Evolutionary conservation across 2,797 vertebrate genomes (phyloP), one percentile per base, ranked within the genome.

Genomic region (Phalloptychus januarius): DNA sequence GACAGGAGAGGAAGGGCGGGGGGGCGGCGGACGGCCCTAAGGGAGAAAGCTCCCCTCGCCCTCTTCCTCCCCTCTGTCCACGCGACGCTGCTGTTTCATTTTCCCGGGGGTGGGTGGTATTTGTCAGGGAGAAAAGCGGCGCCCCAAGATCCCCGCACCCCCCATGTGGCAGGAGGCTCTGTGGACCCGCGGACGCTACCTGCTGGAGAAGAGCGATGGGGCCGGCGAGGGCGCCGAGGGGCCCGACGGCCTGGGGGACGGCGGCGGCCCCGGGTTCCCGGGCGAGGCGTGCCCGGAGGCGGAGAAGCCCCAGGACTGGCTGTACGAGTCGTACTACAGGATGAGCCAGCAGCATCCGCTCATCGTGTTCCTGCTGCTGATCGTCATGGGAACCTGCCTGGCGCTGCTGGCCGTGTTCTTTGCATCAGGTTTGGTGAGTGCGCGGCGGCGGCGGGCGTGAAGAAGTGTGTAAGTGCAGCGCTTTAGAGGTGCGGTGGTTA

Each of bases 271-370:
- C 6, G 90, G 92, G 40, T 90, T 91, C 83, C 92, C 89, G 87
- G 74, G 87, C 0, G 94, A 93, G 72, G 81, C 75, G 78, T 91
- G 80, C 38, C 72, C 83, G 31, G 91, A 90, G 69, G 89, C 67
- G 2, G 91, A 94, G 91, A 97, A 96, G 92, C 95, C 96, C 87
- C 96, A 97, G 89, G 98, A 98, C 97, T 98, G 98, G 97, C 96
- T 98, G 15, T 99, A 99, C 46, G 97, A 98, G 96, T 98, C 93
- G 74, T 98, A 99, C 96, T 99, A 97, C 94, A 95, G 98, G 87
- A 98, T 99, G 97, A 99, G 97, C 98, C 98, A 99, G 95, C 98
- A 99, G 96, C 98, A 99, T 95, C 98, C 98, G 72, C 97, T 99
- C 81, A 97, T 99, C 91, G 97, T 98, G 85, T 99, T 99, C 95